These are phyloP conservation scores for Maccullochella peelii DNA, from an alignment of 2,113 vertebrate genomes.

Conservation along the genomic window DNA sequence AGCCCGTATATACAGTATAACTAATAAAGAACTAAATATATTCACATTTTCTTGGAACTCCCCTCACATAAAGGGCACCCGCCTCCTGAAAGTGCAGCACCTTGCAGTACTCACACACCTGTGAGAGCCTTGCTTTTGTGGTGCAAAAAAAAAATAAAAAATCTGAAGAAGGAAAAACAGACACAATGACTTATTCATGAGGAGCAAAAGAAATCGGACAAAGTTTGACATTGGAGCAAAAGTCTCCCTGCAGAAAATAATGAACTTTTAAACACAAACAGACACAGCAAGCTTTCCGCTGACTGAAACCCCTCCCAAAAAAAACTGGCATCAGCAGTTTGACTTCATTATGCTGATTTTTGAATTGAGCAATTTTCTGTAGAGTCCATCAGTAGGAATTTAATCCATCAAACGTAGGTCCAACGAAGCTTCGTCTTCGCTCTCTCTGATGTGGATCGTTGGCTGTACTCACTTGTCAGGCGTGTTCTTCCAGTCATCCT, in stretches of 20 bases:
- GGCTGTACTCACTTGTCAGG: conserved; percentile 60
- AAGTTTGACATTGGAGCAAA: conserved; percentile 20
- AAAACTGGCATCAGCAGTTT: conserved; percentile 29
- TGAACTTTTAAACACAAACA: conserved; percentile 41
- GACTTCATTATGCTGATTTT: conserved; percentile 60
- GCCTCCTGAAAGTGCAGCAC: not conserved
- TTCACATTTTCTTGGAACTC: not conserved
- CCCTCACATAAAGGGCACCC: not conserved
- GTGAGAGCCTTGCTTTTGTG: not conserved
- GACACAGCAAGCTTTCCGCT: conserved; percentile 8
- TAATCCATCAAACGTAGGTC: conserved; percentile 59
- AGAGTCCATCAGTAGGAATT: conserved; percentile 62
- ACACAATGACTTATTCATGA: conserved; percentile 12
- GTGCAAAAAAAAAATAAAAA: too few relatives aligned
- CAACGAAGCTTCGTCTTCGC: conserved; percentile 37
- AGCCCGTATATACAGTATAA: conserved; percentile 13
- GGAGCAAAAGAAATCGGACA: not conserved
- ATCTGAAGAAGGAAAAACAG: not conserved
- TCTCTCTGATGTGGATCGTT: conserved; percentile 54
- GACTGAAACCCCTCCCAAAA: conserved; percentile 7
- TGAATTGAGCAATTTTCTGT: conserved; percentile 47
- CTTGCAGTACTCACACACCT: not conserved
- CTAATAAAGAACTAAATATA: conserved; percentile 29
- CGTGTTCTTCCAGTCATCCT: conserved; percentile 62
- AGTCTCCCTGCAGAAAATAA: conserved; percentile 28